Evolutionary conservation across 2,113 vertebrate species (phyloP).

Genomic region (Notarius lentiginosus): DNA sequence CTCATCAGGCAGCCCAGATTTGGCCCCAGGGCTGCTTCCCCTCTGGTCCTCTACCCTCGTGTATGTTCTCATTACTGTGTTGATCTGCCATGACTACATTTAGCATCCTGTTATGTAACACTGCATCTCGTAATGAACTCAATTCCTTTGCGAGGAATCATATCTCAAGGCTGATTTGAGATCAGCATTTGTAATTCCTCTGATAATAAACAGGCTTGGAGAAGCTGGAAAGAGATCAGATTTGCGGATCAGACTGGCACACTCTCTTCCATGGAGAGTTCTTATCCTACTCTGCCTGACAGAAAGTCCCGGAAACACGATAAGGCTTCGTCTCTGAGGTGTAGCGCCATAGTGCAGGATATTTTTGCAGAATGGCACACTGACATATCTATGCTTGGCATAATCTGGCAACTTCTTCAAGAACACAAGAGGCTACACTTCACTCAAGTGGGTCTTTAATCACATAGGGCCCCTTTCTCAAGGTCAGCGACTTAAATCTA

Average conservation of each 20-base stretch:
- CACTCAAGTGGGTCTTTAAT: background rate
- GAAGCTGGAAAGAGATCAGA: background rate
- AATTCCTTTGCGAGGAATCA: background rate
- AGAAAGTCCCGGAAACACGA: background rate
- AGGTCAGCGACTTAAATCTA: background rate
- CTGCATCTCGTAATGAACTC: background rate
- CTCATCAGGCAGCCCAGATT: background rate
- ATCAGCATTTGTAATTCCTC: background rate
- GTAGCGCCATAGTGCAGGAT: background rate
- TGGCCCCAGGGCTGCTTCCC: background rate
- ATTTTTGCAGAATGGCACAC: background rate
- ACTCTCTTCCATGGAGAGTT: background rate
- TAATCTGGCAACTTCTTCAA: background rate
- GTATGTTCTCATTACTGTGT: background rate
- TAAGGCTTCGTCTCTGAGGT: constrained; percentile 7
- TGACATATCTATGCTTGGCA: background rate
- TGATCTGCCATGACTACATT: background rate
- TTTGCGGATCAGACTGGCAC: background rate
- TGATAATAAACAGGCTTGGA: background rate
- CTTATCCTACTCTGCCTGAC: background rate
- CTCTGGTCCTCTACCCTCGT: background rate
- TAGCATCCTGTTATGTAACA: background rate
- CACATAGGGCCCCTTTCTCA: background rate
- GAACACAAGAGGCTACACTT: background rate
- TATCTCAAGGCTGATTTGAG: background rate